Conservation (phyloP, 92 coral and sea anemone species). For the Bergia sp. region DNA sequence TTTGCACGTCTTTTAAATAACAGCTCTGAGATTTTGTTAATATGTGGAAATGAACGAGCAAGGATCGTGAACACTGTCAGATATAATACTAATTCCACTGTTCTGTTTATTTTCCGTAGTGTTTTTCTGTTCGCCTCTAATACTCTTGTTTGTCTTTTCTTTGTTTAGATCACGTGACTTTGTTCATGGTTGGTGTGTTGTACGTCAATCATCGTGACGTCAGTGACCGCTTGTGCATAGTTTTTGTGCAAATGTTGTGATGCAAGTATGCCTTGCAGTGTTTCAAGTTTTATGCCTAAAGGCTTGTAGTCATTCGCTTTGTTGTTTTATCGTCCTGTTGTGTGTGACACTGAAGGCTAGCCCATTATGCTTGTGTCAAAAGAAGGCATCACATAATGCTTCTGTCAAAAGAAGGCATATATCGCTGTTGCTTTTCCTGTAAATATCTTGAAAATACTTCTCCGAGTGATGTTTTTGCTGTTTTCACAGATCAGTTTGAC, state of each 20-base stretch:
- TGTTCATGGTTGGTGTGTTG: slow-evolving; percentile 63
- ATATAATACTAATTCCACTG: background rate
- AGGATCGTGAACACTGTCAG: background rate
- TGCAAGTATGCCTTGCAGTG: slow-evolving; percentile 46
- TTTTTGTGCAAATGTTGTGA: slow-evolving; percentile 46
- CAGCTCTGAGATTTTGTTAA: background rate
- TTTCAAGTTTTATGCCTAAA: slow-evolving; percentile 39
- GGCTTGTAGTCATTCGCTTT: slow-evolving; percentile 43
- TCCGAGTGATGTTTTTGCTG: no score
- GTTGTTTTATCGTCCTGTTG: slow-evolving; percentile 38
- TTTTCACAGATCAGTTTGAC: background rate
- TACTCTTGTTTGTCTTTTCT: slow-evolving; percentile 73
- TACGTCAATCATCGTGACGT: slow-evolving; percentile 53
- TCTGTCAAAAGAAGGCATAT: background rate
- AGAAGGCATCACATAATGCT: background rate
- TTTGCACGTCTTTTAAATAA: no score
- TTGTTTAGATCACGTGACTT: slow-evolving; percentile 94
- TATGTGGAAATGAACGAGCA: background rate
- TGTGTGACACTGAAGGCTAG: background rate
- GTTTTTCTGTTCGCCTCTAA: slow-evolving; percentile 45
- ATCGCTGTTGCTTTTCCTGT: background rate
- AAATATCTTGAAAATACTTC: background rate
- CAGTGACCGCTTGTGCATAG: slow-evolving; percentile 53
- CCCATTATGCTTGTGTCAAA: slow-evolving; percentile 10
- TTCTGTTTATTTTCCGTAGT: slow-evolving; percentile 12